These are phyloP conservation scores for Steatocranus sp. DNA, from an alignment of 2,797 vertebrate genomes.

Conservation along the genomic window DNA sequence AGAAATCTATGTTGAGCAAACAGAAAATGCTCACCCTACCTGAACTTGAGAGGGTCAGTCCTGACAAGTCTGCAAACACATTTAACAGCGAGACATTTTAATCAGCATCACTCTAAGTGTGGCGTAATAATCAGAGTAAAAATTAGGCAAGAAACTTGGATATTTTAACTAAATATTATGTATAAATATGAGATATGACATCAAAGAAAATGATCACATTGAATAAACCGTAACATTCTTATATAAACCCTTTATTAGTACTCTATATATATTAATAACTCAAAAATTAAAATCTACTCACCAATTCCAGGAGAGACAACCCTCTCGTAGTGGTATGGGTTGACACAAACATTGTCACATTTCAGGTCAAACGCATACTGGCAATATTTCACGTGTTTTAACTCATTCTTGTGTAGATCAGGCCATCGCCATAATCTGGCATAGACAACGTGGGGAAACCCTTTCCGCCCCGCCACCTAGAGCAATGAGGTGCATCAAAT, in stretches of 20 bases:
- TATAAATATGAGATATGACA: not conserved
- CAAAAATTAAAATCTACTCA: slow-evolving; percentile 62
- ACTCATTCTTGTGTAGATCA: slow-evolving; percentile 96
- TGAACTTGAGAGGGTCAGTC: slow-evolving; percentile 89
- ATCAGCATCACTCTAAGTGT: not conserved
- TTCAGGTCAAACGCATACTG: slow-evolving; percentile 98
- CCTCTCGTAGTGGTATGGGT: slow-evolving; percentile 96
- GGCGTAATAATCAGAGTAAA: not conserved
- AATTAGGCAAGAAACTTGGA: not conserved
- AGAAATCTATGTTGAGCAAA: not conserved
- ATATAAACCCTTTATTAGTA: not conserved
- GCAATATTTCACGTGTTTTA: slow-evolving; percentile 98
- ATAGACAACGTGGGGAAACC: slow-evolving; percentile 96
- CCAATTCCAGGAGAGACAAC: slow-evolving; percentile 96
- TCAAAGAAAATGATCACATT: not conserved
- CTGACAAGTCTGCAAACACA: slow-evolving; percentile 86
- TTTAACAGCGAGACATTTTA: not conserved
- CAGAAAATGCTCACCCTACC: slow-evolving; percentile 69
- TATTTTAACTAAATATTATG: not conserved
- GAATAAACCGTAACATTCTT: not conserved
- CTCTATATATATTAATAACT: not conserved
- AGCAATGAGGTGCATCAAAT: not conserved
- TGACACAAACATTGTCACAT: slow-evolving; percentile 96
- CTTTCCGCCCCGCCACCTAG: slow-evolving; percentile 94
- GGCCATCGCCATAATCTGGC: slow-evolving; percentile 97